Conservation (phyloP, 2,797 vertebrate genomes). For the Anas bahamensis region DNA sequence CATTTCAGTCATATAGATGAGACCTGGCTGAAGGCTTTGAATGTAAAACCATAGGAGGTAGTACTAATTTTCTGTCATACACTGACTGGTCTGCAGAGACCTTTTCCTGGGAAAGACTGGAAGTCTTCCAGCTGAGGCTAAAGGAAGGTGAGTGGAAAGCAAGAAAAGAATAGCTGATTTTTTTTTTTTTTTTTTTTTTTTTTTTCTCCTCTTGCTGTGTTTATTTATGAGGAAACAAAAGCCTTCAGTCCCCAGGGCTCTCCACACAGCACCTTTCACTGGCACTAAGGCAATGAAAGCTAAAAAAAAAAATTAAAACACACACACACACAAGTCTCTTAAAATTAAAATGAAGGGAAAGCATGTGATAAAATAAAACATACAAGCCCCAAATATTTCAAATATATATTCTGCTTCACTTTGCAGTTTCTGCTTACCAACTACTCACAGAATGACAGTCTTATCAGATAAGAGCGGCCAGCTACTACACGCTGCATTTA, state of each 20-base stretch:
- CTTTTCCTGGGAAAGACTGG: neutral
- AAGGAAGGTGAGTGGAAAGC: neutral
- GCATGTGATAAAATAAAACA: slow-evolving; percentile 31
- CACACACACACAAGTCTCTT: neutral
- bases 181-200: slow-evolving; percentile 7
- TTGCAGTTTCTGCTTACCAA: slow-evolving; percentile 54
- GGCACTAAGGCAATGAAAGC: slow-evolving; percentile 5
- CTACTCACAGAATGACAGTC: slow-evolving; percentile 55
- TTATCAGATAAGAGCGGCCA: slow-evolving; percentile 67
- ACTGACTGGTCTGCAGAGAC: neutral
- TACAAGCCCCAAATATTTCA: slow-evolving; percentile 56
- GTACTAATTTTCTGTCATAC: neutral
- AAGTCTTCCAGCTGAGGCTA: neutral
- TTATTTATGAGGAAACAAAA: slow-evolving; percentile 43
- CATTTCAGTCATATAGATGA: neutral
- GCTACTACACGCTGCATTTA: slow-evolving; percentile 68
- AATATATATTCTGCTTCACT: slow-evolving; percentile 72
- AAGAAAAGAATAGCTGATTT: neutral
- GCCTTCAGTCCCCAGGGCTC: neutral
- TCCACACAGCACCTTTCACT: neutral
- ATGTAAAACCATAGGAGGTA: neutral
- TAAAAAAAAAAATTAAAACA: neutral
- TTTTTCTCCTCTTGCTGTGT: neutral
- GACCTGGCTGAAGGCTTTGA: neutral
- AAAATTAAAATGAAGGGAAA: slow-evolving; percentile 42